A percentile compares a stretch with the other conserved stretches of the same genome.
Conservation (phyloP, 2,797 vertebrate species). For the Zenarchopterus dispar region DNA sequence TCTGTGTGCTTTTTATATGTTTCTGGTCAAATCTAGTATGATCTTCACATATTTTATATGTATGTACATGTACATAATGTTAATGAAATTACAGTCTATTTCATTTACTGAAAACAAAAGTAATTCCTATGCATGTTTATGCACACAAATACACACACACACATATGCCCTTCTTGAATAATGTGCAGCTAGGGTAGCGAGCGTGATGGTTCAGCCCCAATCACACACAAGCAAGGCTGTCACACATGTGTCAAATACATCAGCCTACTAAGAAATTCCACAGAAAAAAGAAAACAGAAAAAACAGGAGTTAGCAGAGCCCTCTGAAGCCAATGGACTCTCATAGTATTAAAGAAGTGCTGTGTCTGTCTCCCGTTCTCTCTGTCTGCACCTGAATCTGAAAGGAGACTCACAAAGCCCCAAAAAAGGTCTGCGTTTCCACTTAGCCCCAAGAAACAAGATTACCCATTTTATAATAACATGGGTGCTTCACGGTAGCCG, state of each 20-base stretch:
- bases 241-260: conserved; percentile 90
- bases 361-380: conserved; percentile 65
- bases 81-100: conserved; percentile 47
- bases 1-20: conserved; percentile 36
- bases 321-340: conserved; percentile 77
- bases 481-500: conserved; percentile 59
- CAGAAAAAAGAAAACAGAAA: conserved; percentile 63
- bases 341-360: conserved; percentile 60
- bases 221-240: conserved; percentile 83
- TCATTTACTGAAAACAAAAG: conserved; percentile 41
- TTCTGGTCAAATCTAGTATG: conserved; percentile 33
- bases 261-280: conserved; percentile 89
- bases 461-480: conserved; percentile 80
- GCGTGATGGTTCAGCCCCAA: conserved; percentile 78
- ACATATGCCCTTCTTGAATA: conserved; percentile 71
- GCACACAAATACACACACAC: conserved; percentile 34
- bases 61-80: conserved; percentile 25
- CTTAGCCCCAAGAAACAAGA: conserved; percentile 71
- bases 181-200: conserved; percentile 81
- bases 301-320: conserved; percentile 61
- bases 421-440: conserved; percentile 64
- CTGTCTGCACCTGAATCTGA: conserved; percentile 63
- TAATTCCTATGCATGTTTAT: conserved; percentile 16
- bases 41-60: conserved; percentile 31
- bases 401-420: conserved; percentile 52